Evolutionary conservation across 2,888 invertebrate species (phyloP).

Genomic region (Agonopterix arenella): DNA sequence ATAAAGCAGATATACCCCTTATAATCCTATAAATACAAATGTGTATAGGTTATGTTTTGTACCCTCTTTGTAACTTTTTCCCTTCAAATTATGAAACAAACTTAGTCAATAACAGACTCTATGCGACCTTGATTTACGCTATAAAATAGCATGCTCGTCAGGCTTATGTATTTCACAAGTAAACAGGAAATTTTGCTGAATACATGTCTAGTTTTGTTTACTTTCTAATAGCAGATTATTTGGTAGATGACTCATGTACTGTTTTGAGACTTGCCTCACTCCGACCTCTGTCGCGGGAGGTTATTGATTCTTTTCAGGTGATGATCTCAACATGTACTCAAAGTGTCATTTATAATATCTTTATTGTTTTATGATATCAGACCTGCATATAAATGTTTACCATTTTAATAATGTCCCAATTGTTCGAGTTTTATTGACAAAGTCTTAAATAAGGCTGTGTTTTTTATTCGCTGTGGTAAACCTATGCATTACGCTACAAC

Average conservation of each 20-base stretch:
- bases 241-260: conserved; percentile 27
- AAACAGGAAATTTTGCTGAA: neutral
- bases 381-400: no score
- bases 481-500: no score
- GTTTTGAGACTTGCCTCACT: conserved; percentile 35
- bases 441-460: no score
- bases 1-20: no score
- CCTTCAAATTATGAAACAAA: neutral
- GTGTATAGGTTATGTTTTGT: conserved; percentile 17
- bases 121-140: no score
- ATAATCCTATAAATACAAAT: neutral
- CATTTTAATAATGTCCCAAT: neutral
- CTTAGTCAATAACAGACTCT: no score
- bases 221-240: conserved; percentile 2
- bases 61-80: neutral
- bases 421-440: neutral
- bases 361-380: no score
- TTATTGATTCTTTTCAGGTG: conserved; percentile 22
- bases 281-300: conserved; percentile 23
- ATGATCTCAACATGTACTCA: conserved; percentile 32
- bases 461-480: no score
- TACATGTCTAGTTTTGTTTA: neutral
- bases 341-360: no score
- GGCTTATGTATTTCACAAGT: no score
- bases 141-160: no score